A percentile compares a stretch with the other conserved stretches of the same genome.
Conservation (phyloP, 2,797 vertebrate genomes). For the Tangara arthus region DNA sequence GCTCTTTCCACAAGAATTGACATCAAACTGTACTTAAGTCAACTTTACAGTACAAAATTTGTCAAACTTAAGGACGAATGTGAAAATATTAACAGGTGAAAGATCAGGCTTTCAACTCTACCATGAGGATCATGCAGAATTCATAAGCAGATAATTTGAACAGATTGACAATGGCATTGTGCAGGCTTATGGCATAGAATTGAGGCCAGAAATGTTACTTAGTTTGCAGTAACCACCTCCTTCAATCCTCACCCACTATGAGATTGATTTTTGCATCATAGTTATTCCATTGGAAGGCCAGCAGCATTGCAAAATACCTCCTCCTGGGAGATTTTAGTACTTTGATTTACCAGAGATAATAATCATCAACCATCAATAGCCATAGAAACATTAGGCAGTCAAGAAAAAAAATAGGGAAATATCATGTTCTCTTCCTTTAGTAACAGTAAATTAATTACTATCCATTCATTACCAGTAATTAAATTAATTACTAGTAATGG, state of each 20-base stretch:
- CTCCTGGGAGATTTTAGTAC: conserved; percentile 47
- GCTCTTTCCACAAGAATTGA: conserved; percentile 75
- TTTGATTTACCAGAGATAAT: conserved; percentile 26
- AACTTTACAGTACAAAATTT: conserved; percentile 71
- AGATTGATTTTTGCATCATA: conserved; percentile 38
- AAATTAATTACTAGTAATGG: background rate
- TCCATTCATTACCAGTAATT: background rate
- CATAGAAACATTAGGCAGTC: background rate
- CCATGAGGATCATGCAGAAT: conserved; percentile 49
- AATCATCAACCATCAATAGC: background rate
- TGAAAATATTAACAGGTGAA: conserved; percentile 72
- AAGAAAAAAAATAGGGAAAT: background rate
- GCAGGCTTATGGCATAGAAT: conserved; percentile 64
- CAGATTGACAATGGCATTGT: conserved; percentile 71
- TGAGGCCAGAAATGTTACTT: conserved; percentile 63
- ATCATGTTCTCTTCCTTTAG: background rate
- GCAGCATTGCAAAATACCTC: conserved; percentile 54
- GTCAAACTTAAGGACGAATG: conserved; percentile 72
- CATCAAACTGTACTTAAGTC: conserved; percentile 68
- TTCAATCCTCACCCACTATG: conserved; percentile 55
- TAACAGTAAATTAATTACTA: background rate
- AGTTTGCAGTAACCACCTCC: conserved; percentile 71
- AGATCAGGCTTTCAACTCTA: conserved; percentile 67
- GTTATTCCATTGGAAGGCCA: conserved; percentile 28
- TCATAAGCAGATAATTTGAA: conserved; percentile 61